Evolutionary conservation across 2,888 invertebrate species (phyloP).

Genomic region (Hydriomena furcata): DNA sequence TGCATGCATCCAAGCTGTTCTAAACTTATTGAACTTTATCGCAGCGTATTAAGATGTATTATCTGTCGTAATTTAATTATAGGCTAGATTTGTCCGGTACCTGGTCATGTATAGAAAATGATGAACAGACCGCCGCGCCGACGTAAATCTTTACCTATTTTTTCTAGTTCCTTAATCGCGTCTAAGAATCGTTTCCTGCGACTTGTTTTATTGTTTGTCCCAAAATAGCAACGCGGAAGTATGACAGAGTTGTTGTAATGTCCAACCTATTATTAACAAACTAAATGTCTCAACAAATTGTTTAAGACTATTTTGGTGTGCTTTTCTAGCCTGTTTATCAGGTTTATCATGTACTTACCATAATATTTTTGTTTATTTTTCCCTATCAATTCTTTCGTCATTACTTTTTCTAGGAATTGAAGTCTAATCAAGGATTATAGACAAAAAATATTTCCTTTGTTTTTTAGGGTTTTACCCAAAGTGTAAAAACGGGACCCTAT

Average conservation of each 20-base stretch:
- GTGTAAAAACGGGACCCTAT: too few relatives aligned
- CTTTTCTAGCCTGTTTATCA: not conserved
- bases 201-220: constrained; percentile 8
- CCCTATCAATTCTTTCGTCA: too few relatives aligned
- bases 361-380: too few relatives aligned
- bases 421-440: too few relatives aligned
- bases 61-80: not conserved
- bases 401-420: too few relatives aligned
- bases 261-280: constrained; percentile 4
- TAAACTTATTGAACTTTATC: constrained; percentile 13
- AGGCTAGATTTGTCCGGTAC: not conserved
- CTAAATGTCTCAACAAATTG: not conserved
- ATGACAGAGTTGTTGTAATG: constrained; percentile 6
- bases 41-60: constrained; percentile 1
- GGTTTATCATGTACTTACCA: too few relatives aligned
- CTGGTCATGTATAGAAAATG: not conserved
- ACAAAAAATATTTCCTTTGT: too few relatives aligned
- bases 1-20: constrained; percentile 11
- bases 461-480: too few relatives aligned
- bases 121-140: not conserved
- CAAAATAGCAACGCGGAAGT: constrained; percentile 8
- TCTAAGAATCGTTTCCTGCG: constrained; percentile 2
- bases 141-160: too few relatives aligned
- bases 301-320: not conserved
- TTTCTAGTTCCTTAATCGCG: not conserved